phyloP scores from a whole-genome alignment of 2,888 invertebrate genomes.

The Torymus auratus region DNA sequence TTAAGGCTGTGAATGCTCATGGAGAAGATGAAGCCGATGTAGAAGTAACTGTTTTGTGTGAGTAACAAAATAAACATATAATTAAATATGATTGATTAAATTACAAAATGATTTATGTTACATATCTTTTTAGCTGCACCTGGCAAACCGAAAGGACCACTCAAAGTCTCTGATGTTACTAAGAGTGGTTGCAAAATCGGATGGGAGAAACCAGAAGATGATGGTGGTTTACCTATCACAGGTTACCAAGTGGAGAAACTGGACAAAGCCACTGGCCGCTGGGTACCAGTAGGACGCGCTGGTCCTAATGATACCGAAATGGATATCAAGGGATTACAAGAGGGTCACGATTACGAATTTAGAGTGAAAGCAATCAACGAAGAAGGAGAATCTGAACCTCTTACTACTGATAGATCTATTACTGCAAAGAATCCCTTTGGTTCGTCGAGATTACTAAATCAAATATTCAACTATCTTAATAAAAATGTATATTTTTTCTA shows the following conservation, averaged over 20 bases:
- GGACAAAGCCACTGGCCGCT: slow-evolving; percentile 93
- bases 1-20: slow-evolving; percentile 92
- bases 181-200: slow-evolving; percentile 93
- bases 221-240: slow-evolving; percentile 95
- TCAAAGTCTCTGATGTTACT: slow-evolving; percentile 92
- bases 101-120: too few relatives aligned
- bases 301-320: slow-evolving; percentile 87
- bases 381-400: slow-evolving; percentile 95
- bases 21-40: slow-evolving; percentile 96
- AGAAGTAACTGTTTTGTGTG: slow-evolving; percentile 91
- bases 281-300: slow-evolving; percentile 93
- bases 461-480: too few relatives aligned
- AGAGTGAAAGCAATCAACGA: slow-evolving; percentile 95
- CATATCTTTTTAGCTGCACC: slow-evolving; percentile 82
- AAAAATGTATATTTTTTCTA: background rate
- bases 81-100: too few relatives aligned
- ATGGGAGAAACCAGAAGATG: slow-evolving; percentile 96
- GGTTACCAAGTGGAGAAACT: slow-evolving; percentile 96
- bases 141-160: slow-evolving; percentile 91
- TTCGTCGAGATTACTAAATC: slow-evolving; percentile 71
- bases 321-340: slow-evolving; percentile 92
- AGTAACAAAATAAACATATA: slow-evolving; percentile 62
- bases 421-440: slow-evolving; percentile 98
- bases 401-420: slow-evolving; percentile 92
- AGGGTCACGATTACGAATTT: slow-evolving; percentile 96